Conservation (phyloP, 2,888 invertebrate genomes). For the Tubulanus polymorphus region DNA sequence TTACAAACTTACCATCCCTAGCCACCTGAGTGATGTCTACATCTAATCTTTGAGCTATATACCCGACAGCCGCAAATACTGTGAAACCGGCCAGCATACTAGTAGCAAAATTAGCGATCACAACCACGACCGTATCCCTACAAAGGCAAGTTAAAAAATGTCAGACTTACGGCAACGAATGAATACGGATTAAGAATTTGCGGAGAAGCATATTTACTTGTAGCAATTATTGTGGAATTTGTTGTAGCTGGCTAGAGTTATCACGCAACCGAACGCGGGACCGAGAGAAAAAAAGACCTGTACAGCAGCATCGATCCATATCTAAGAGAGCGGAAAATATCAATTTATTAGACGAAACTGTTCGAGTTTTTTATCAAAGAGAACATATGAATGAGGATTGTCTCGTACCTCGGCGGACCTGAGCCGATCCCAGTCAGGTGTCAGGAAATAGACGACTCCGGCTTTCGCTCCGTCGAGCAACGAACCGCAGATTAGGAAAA, state of each 20-base stretch:
- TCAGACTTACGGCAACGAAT: too few relatives aligned
- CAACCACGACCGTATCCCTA: constrained; percentile 48
- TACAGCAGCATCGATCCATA: constrained; percentile 51
- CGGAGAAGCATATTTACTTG: constrained; percentile 29
- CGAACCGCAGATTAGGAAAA: constrained; percentile 37
- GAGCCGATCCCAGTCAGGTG: constrained; percentile 37
- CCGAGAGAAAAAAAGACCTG: constrained; percentile 50
- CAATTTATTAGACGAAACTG: too few relatives aligned
- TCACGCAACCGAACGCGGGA: constrained; percentile 43
- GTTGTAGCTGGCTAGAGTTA: constrained; percentile 48
- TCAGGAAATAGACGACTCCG: constrained; percentile 42
- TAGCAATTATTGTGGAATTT: constrained; percentile 43
- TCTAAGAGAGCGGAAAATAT: constrained; percentile 29
- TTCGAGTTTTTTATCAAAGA: too few relatives aligned
- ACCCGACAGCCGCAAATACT: constrained; percentile 50
- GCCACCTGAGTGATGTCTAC: constrained; percentile 43
- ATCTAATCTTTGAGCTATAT: constrained; percentile 44
- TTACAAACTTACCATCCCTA: constrained; percentile 32
- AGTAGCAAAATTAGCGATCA: constrained; percentile 44
- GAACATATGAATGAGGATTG: too few relatives aligned
- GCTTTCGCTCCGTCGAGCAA: constrained; percentile 40
- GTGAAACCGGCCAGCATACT: constrained; percentile 51
- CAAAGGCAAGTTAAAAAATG: too few relatives aligned
- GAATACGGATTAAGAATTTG: too few relatives aligned
- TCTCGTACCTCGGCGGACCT: constrained; percentile 27